Base-by-base conservation (phyloP, 2,888 invertebrate species). In the Entomobrya multifasciata region DNA sequence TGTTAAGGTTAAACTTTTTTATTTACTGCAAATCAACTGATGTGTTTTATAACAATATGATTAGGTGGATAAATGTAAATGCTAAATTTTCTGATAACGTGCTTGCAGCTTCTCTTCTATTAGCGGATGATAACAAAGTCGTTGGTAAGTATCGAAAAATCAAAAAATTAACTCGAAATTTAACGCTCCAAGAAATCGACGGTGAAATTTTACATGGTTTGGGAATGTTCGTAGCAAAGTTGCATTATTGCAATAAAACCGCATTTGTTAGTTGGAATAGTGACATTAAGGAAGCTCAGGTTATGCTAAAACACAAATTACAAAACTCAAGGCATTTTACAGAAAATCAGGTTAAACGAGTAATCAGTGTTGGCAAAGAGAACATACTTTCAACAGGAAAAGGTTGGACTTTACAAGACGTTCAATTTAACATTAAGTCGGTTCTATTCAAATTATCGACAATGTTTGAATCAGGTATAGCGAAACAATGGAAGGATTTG, bases 401-500 rank as follows among this genome's bases (percentile, higher is more conserved):
- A 30, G 76, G 76, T 17, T 76, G 55, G 55, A 30, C 30, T 8
- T 55, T 76, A 10, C 5, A 1, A 17, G 1, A 76, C n/a, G 30
- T 76, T 3, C 5, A 2, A 3, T 15, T 36, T 0, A 17, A 30
- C 1, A 30, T 55, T 0, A 13, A 55, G 1, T 4, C 0, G 2
- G 17, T 76, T 0, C 17, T 17, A 8, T 17, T 4, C 0, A 55
- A 20, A 17, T 2, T 76, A 8, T 0, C 57, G 1, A 57, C 52
- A n/a, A 76, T 47, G 47, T 11, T 47, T 3, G n/a, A n/a, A n/a
- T n/a, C n/a, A n/a, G n/a, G n/a, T n/a, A n/a, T n/a, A n/a, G n/a
- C n/a, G n/a, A n/a, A 36, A 15, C 76, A 76, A 36, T 76, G 76
- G 76, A 76, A 17, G 2, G 17, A 52, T 0, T 55, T n/a, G 27